phyloP scores from a whole-genome alignment of 1,140 invertebrate species.

The Asobara japonica region DNA sequence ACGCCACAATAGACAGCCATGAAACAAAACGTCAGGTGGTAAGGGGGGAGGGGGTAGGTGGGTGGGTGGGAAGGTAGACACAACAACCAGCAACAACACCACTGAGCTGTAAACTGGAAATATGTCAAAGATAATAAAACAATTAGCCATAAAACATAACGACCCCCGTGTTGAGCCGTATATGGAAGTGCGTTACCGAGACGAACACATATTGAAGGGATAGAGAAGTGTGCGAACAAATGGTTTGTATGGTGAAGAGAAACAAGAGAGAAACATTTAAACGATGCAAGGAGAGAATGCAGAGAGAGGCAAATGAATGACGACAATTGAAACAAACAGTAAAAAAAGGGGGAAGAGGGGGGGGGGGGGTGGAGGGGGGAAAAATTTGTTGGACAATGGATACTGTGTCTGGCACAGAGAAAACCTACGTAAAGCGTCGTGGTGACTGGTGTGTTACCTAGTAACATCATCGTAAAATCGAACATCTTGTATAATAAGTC shows the following conservation, averaged over 20 bases:
- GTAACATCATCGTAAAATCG: slow-evolving; percentile 13
- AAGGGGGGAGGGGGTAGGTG: no score
- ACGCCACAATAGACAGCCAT: slow-evolving; percentile 63
- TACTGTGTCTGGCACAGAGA: slow-evolving; percentile 7
- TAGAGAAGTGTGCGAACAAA: slow-evolving; percentile 4
- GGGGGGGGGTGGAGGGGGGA: background rate
- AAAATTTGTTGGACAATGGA: slow-evolving; percentile 16
- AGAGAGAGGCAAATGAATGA: background rate
- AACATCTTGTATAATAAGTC: slow-evolving; percentile 16
- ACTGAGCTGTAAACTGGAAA: slow-evolving; percentile 66
- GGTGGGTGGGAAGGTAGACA: slow-evolving; percentile 33
- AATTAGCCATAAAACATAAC: slow-evolving; percentile 69
- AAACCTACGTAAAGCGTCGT: slow-evolving; percentile 14
- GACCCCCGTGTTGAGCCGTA: slow-evolving; percentile 60
- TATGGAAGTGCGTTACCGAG: slow-evolving; percentile 39
- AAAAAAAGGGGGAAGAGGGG: background rate
- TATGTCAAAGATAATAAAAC: slow-evolving; percentile 70
- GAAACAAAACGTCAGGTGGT: slow-evolving; percentile 64
- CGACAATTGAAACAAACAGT: background rate
- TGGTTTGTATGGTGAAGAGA: background rate
- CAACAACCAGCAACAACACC: background rate
- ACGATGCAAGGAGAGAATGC: background rate
- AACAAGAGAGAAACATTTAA: background rate
- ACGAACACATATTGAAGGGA: slow-evolving; percentile 19
- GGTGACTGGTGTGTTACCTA: background rate